phyloP scores from a whole-genome alignment of 2,113 vertebrate genomes.

The Anguilla japonica region DNA sequence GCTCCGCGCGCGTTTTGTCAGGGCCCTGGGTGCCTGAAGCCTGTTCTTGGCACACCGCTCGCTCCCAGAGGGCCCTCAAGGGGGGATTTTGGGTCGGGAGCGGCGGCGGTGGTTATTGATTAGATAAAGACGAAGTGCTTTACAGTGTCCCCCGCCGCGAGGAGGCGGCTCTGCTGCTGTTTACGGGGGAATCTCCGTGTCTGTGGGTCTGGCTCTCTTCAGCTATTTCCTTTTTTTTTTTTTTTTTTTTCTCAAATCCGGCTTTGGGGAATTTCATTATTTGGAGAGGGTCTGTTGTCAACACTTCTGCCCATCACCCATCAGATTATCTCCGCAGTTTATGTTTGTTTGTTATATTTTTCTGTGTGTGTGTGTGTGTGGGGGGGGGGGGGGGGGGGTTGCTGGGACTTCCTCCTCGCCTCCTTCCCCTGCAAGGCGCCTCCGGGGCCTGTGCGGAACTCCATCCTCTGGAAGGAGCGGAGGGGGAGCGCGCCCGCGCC shows the following conservation, averaged over 20 bases:
- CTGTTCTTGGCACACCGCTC: background rate
- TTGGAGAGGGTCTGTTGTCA: background rate
- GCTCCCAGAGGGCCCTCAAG: constrained; percentile 18
- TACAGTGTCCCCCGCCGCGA: constrained; percentile 47
- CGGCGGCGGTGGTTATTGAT: constrained; percentile 52
- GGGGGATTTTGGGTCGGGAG: constrained; percentile 18
- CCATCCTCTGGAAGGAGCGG: background rate
- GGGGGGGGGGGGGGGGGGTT: background rate
- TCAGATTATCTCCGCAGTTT: background rate
- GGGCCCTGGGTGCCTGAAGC: background rate
- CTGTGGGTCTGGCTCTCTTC: background rate
- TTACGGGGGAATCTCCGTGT: constrained; percentile 31
- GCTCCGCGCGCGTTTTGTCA: background rate
- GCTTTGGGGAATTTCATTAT: background rate
- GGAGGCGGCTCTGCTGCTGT: constrained; percentile 35
- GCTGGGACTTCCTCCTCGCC: background rate
- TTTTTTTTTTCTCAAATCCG: background rate
- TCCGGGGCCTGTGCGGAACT: background rate
- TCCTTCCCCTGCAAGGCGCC: background rate
- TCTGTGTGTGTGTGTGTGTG: too few species aligned
- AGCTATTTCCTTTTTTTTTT: background rate
- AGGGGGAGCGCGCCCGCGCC: too few species aligned
- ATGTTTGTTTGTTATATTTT: background rate
- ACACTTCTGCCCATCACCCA: too few species aligned
- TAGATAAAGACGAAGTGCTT: constrained; percentile 50